phyloP scores from a whole-genome alignment of 2,113 vertebrate genomes.

The Galbula dea region DNA sequence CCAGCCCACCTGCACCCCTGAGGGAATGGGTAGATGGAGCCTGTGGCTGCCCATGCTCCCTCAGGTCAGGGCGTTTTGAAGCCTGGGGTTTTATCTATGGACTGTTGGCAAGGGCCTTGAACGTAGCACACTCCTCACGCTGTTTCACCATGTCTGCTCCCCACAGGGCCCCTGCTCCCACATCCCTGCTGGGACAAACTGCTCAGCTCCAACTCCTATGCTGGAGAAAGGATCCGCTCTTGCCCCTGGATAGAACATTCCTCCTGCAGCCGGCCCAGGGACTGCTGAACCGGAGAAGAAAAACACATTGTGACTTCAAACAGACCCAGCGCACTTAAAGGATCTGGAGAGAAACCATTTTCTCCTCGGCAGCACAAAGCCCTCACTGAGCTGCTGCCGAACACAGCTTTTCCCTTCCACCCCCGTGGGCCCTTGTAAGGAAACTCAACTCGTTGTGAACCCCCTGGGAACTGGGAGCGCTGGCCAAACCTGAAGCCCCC shows the following conservation, averaged over 20 bases:
- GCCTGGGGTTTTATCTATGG: neutral
- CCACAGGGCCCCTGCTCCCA: neutral
- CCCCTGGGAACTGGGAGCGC: neutral
- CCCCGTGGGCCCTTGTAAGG: constrained; percentile 31
- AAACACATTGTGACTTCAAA: constrained; percentile 72
- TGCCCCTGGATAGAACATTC: constrained; percentile 46
- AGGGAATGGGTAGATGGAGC: neutral
- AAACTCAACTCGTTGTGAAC: constrained; percentile 4
- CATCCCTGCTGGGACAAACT: neutral
- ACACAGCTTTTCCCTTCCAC: constrained; percentile 24
- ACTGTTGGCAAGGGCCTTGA: neutral
- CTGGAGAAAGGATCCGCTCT: constrained; percentile 45
- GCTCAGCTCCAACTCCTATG: neutral
- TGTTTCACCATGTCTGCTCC: accelerated
- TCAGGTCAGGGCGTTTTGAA: neutral
- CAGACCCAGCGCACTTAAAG: constrained; percentile 57
- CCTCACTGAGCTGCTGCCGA: constrained; percentile 59
- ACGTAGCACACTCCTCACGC: accelerated
- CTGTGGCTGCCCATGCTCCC: neutral
- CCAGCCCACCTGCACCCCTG: neutral
- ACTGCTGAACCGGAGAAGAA: constrained; percentile 66
- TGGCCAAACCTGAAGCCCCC: neutral
- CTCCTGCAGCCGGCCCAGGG: constrained; percentile 13
- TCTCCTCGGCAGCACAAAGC: constrained; percentile 67
- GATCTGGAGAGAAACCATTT: constrained; percentile 68